These are phyloP conservation scores for Spisula subtruncata DNA, from an alignment of 2,888 invertebrate species.

Conservation along the genomic window DNA sequence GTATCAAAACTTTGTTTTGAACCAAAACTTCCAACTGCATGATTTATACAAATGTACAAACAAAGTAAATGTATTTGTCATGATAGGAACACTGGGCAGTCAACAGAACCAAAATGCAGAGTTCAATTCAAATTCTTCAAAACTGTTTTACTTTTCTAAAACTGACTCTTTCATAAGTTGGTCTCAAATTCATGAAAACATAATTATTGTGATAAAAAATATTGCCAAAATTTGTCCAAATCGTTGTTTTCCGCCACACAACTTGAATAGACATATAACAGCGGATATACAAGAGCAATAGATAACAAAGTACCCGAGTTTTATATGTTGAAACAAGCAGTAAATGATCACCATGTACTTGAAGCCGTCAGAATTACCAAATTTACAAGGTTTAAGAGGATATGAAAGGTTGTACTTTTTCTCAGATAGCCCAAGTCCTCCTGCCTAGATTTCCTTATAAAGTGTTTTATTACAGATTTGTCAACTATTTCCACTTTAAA, in stretches of 20 bases:
- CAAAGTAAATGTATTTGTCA: too few species aligned
- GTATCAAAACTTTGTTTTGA: too few species aligned
- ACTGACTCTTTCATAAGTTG: too few species aligned
- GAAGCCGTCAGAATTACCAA: constrained; percentile 36
- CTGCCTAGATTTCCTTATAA: constrained; percentile 9
- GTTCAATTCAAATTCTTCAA: too few species aligned
- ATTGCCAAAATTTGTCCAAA: too few species aligned
- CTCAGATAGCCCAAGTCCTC: background rate
- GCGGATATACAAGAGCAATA: background rate
- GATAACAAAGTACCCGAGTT: background rate
- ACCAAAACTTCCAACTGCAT: too few species aligned
- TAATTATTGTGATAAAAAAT: too few species aligned
- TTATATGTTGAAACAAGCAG: background rate
- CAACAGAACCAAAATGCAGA: too few species aligned
- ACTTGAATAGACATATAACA: background rate
- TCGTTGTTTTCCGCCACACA: background rate
- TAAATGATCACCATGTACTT: constrained; percentile 43
- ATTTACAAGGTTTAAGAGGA: constrained; percentile 43
- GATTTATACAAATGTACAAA: too few species aligned
- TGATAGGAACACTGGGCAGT: too few species aligned
- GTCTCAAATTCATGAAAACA: too few species aligned
- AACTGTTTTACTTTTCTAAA: too few species aligned
- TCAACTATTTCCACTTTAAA: constrained; percentile 12
- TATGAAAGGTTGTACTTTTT: background rate
- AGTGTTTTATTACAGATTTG: background rate